These are phyloP conservation scores for Cyphotilapia sp. DNA, from an alignment of 2,113 vertebrate genomes.

Conservation along the genomic window DNA sequence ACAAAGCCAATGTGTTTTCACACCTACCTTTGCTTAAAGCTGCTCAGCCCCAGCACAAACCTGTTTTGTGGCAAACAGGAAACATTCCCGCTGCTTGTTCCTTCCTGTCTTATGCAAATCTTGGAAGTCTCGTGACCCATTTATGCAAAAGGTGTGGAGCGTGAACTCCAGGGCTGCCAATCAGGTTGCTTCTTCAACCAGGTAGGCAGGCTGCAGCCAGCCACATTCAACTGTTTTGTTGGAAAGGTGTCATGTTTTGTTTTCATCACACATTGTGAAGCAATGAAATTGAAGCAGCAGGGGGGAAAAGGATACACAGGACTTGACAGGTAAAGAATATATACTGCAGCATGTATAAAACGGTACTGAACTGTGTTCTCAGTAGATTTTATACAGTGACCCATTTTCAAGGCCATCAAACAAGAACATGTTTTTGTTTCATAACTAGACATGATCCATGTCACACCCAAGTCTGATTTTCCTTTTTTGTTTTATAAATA, in stretches of 20 bases:
- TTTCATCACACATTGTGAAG: not conserved
- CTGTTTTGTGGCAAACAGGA: conserved; percentile 55
- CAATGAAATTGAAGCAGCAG: not conserved
- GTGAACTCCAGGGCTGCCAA: not conserved
- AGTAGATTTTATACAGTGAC: not conserved
- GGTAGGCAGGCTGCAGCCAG: not conserved
- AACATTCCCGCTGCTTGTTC: not conserved
- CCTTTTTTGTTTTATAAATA: not conserved
- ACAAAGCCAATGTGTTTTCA: not conserved
- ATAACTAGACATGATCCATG: not conserved
- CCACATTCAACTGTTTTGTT: not conserved
- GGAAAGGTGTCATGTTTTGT: not conserved
- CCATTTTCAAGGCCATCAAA: not conserved
- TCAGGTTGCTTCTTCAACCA: not conserved
- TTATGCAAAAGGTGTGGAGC: conserved; percentile 50
- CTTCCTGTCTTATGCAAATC: conserved; percentile 18
- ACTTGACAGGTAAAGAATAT: not conserved
- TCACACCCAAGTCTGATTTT: not conserved
- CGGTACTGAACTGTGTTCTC: not conserved
- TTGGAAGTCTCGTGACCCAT: not conserved
- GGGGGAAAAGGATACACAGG: rapidly evolving
- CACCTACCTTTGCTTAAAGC: conserved; percentile 1
- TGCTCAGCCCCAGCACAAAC: conserved; percentile 11
- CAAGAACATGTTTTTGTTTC: not conserved
- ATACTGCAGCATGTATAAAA: not conserved